Evolutionary conservation across 2,888 invertebrate genomes (phyloP).

Genomic region (Eutolmus rufibarbis): DNA sequence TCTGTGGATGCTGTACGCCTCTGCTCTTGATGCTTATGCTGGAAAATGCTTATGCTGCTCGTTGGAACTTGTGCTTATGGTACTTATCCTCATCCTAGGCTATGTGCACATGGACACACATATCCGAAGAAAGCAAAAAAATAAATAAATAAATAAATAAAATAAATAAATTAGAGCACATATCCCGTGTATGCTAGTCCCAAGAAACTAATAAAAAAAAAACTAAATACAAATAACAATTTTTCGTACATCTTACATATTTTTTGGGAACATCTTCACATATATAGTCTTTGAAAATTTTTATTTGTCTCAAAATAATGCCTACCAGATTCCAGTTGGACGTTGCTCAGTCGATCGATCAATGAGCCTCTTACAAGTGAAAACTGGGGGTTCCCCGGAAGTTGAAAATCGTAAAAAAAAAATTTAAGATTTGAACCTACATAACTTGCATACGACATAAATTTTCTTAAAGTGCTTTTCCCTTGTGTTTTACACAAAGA

Average conservation of each 20-base stretch:
- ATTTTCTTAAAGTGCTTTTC: neutral
- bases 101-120: neutral
- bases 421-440: neutral
- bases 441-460: neutral
- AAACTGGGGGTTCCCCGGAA: neutral
- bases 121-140: neutral
- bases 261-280: neutral
- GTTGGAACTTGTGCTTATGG: neutral
- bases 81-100: neutral
- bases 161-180: neutral
- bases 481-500: neutral
- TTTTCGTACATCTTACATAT: neutral
- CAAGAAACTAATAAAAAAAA: neutral
- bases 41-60: neutral
- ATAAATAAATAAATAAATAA: neutral
- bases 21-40: neutral
- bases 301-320: neutral
- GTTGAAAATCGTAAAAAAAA: neutral
- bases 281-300: neutral
- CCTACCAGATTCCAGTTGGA: neutral
- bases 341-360: neutral
- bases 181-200: neutral
- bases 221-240: neutral
- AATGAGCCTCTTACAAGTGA: neutral
- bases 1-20: neutral